Evolutionary conservation across 2,797 vertebrate genomes (phyloP).

Genomic region (Betta splendens): DNA sequence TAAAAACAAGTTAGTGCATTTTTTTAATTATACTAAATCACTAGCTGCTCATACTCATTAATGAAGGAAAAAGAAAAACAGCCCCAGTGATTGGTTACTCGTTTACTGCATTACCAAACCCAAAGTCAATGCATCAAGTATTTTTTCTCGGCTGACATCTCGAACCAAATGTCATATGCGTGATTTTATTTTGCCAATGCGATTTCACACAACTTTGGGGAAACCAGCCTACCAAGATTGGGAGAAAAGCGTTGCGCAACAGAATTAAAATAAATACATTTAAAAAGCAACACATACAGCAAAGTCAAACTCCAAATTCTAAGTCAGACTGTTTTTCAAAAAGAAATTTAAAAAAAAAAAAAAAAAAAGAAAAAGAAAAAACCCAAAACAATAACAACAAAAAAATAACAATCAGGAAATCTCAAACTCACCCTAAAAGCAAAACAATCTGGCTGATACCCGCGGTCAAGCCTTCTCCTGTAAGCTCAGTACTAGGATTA

Average conservation of each 20-base stretch:
- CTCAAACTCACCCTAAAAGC: slow-evolving; percentile 80
- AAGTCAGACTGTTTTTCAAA: slow-evolving; percentile 70
- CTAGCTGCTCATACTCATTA: slow-evolving; percentile 84
- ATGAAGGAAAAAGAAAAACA: slow-evolving; percentile 66
- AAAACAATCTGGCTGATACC: slow-evolving; percentile 71
- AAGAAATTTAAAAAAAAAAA: slow-evolving; percentile 32
- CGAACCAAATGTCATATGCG: slow-evolving; percentile 76
- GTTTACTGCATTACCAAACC: slow-evolving; percentile 80
- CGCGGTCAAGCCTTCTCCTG: slow-evolving; percentile 62
- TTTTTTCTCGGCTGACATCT: slow-evolving; percentile 76
- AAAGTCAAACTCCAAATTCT: slow-evolving; percentile 81
- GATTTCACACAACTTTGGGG: slow-evolving; percentile 84
- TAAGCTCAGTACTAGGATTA: slow-evolving; percentile 74
- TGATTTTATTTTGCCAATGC: slow-evolving; percentile 80
- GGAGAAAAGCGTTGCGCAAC: slow-evolving; percentile 77
- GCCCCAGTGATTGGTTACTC: slow-evolving; percentile 82
- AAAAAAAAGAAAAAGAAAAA: slow-evolving; percentile 6
- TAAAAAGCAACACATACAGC: slow-evolving; percentile 82
- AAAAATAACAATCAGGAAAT: slow-evolving; percentile 52
- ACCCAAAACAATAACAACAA: slow-evolving; percentile 15
- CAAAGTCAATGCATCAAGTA: slow-evolving; percentile 83
- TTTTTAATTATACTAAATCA: slow-evolving; percentile 83
- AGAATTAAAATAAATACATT: slow-evolving; percentile 83
- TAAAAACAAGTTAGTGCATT: slow-evolving; percentile 85
- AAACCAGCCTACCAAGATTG: slow-evolving; percentile 82